phyloP scores from a whole-genome alignment of 2,888 invertebrate species.

The Troglohyphantes excavatus region DNA sequence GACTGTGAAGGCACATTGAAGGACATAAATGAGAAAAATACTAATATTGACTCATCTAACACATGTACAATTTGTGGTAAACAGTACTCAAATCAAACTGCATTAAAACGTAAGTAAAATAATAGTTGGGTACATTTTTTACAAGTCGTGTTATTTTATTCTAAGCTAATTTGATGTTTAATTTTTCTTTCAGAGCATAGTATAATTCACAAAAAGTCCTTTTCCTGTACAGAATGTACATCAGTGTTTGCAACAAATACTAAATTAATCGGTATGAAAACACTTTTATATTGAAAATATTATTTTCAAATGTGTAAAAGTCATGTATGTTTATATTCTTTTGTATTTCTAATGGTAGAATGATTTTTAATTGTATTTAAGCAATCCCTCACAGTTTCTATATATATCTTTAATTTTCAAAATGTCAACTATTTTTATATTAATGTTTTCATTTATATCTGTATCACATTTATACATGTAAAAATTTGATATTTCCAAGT shows the following conservation, averaged over 20 bases:
- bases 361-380: too few relatives aligned
- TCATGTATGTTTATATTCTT: too few relatives aligned
- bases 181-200: constrained; percentile 62
- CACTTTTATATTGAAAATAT: too few relatives aligned
- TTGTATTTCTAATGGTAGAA: too few relatives aligned
- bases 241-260: constrained; percentile 80
- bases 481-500: too few relatives aligned
- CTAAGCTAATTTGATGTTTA: neutral
- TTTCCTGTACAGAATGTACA: constrained; percentile 80
- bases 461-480: too few relatives aligned
- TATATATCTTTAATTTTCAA: too few relatives aligned
- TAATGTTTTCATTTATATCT: too few relatives aligned
- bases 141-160: neutral
- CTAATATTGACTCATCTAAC: constrained; percentile 21
- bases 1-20: neutral
- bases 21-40: constrained; percentile 8
- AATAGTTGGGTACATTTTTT: neutral
- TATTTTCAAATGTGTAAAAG: too few relatives aligned
- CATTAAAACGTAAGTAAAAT: constrained; percentile 65
- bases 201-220: constrained; percentile 79
- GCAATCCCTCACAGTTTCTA: too few relatives aligned
- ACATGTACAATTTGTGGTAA: constrained; percentile 70
- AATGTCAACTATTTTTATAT: too few relatives aligned
- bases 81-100: constrained; percentile 59
- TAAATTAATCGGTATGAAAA: constrained; percentile 78